phyloP scores from a whole-genome alignment of 2,113 vertebrate genomes.

The Panthera uncia region DNA sequence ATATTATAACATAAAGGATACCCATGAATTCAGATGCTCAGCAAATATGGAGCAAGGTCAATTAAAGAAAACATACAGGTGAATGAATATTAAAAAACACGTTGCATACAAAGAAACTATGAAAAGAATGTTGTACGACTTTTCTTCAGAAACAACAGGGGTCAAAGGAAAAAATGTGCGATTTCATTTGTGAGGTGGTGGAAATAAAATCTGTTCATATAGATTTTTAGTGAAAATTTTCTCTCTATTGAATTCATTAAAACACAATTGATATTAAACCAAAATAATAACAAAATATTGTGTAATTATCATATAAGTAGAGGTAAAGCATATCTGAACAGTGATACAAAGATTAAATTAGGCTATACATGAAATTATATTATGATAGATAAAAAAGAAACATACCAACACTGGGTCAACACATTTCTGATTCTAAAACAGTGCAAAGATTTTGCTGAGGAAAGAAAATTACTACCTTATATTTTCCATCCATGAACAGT shows the following conservation, averaged over 20 bases:
- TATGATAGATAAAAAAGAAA: background rate
- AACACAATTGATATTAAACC: background rate
- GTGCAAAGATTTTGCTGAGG: background rate
- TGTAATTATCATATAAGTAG: background rate
- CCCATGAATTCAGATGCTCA: background rate
- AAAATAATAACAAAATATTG: background rate
- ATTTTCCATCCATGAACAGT: background rate
- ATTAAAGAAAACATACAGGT: background rate
- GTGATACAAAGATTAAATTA: background rate
- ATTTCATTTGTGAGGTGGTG: background rate
- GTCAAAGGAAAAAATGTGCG: background rate
- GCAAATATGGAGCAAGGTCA: background rate
- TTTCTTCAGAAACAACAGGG: background rate
- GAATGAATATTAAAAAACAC: background rate
- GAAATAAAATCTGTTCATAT: background rate
- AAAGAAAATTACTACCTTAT: background rate
- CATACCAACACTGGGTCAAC: background rate
- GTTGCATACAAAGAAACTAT: background rate
- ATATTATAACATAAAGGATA: background rate
- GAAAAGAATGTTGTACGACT: background rate
- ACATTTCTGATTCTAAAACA: background rate
- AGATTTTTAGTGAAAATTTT: background rate
- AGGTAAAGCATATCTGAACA: background rate
- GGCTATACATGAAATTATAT: background rate
- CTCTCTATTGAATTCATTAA: background rate